A percentile compares a stretch with the other conserved stretches of the same genome.
Conservation (phyloP, 2,113 vertebrate species). For the Megaptera novaeangliae region DNA sequence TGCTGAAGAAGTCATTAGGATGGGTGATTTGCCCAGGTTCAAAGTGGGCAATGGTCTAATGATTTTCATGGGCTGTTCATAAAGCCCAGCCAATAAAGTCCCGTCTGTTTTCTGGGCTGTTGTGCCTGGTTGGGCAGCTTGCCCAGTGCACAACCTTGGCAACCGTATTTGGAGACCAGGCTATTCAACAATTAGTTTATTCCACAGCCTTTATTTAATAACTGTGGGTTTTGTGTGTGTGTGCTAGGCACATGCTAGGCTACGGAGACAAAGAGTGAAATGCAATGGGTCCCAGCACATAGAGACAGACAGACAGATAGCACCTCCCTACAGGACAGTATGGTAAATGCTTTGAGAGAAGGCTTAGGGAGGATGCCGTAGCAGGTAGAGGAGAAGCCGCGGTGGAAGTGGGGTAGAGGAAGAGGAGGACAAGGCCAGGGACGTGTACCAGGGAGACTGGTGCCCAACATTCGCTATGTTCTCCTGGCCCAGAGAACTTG, state of each 20-base stretch:
- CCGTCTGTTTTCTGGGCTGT: background rate
- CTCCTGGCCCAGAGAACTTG: background rate
- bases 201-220: background rate
- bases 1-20: background rate
- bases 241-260: background rate
- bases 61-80: background rate
- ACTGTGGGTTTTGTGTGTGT: background rate
- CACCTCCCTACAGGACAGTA: too few relatives aligned
- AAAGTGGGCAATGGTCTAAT: background rate
- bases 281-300: too few relatives aligned
- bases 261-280: background rate
- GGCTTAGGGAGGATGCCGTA: background rate
- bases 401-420: background rate
- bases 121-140: background rate
- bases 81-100: background rate
- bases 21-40: background rate
- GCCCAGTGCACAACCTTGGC: background rate
- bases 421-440: background rate
- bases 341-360: background rate
- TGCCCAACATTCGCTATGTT: fast-evolving
- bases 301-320: background rate
- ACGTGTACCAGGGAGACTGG: fast-evolving
- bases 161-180: background rate
- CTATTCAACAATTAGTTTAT: background rate
- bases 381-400: background rate